A percentile compares a stretch with the other conserved stretches of the same genome.
Conservation (phyloP, 2,888 invertebrate species). For the Lissonota sp. region DNA sequence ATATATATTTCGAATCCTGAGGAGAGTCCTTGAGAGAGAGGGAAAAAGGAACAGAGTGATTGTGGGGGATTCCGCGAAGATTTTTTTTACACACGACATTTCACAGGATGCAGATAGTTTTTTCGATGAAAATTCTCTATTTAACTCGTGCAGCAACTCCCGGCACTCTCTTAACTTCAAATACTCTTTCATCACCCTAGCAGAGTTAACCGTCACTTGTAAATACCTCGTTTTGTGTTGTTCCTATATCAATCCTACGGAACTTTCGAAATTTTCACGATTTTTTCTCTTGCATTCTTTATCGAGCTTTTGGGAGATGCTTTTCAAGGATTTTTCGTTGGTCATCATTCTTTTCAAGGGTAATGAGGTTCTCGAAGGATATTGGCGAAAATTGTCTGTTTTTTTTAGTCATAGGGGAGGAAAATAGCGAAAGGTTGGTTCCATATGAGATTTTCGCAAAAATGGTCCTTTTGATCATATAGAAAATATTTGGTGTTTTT, state of each 20-base stretch:
- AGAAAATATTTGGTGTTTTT: not conserved
- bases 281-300: too few species aligned
- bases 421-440: too few species aligned
- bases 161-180: not conserved
- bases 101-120: slow-evolving; percentile 18
- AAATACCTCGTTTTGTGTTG: slow-evolving; percentile 60
- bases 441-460: too few species aligned
- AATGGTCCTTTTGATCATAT: not conserved
- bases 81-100: not conserved
- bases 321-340: too few species aligned
- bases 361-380: too few species aligned
- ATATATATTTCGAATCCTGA: too few species aligned
- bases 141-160: slow-evolving; percentile 8
- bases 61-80: not conserved
- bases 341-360: too few species aligned
- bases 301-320: too few species aligned
- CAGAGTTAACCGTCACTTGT: slow-evolving; percentile 29
- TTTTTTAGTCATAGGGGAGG: too few species aligned
- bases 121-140: slow-evolving; percentile 38
- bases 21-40: not conserved
- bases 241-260: slow-evolving; percentile 40
- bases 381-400: not conserved
- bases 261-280: slow-evolving; percentile 23
- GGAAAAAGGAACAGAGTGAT: too few species aligned
- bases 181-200: not conserved